Conservation (phyloP, 1,140 invertebrate species). For the Pogonomyrmex barbatus region DNA sequence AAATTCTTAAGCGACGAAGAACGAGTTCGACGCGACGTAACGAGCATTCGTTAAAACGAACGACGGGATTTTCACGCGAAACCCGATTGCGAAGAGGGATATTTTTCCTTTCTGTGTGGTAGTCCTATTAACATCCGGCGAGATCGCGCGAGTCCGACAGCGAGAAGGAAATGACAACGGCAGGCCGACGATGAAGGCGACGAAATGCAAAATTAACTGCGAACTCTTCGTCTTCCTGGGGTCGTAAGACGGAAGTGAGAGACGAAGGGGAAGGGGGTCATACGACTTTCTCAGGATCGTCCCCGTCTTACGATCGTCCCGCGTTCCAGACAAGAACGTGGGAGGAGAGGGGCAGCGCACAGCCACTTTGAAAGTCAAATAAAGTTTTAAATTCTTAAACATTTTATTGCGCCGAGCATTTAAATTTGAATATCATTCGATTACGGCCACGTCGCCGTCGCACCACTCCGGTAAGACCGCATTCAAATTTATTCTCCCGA, state of each 20-base stretch:
- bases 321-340: not conserved
- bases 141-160: not conserved
- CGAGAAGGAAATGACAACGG: constrained; percentile 48
- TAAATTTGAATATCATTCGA: constrained; percentile 84
- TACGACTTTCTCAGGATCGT: constrained; percentile 19
- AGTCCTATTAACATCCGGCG: constrained; percentile 62
- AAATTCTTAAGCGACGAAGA: constrained; percentile 29
- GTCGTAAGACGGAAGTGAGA: constrained; percentile 55
- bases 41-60: constrained; percentile 32
- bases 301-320: not conserved
- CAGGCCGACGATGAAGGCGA: constrained; percentile 63
- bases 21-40: no score
- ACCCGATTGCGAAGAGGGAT: constrained; percentile 4
- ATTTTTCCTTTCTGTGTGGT: constrained; percentile 41
- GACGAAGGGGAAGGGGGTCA: constrained; percentile 4
- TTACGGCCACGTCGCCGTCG: constrained; percentile 75
- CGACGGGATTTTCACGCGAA: constrained; percentile 6
- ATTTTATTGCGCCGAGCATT: constrained; percentile 81
- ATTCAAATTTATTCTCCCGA: constrained; percentile 74
- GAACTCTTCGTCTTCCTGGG: constrained; percentile 60
- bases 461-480: constrained; percentile 56
- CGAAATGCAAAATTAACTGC: constrained; percentile 76
- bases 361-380: constrained; percentile 83
- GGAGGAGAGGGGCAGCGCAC: constrained; percentile 31
- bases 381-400: constrained; percentile 81